These are phyloP conservation scores for Ciconia maguari DNA, from an alignment of 2,113 vertebrate genomes.

Conservation along the genomic window DNA sequence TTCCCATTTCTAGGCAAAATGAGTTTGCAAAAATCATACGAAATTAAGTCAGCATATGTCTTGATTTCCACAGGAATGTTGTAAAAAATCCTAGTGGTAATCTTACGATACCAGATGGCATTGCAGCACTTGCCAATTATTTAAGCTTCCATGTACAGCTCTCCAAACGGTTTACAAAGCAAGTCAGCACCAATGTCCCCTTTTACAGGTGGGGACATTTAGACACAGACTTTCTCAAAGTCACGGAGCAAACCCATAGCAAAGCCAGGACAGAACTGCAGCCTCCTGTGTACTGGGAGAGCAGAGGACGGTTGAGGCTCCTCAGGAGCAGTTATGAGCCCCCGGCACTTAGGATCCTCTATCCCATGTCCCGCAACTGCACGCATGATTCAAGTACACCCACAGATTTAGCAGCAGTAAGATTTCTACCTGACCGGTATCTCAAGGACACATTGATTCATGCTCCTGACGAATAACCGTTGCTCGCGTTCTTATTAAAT, in stretches of 20 bases:
- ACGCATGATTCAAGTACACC: rapidly evolving
- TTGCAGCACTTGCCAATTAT: not conserved
- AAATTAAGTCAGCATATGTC: constrained; percentile 2
- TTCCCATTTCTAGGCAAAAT: not conserved
- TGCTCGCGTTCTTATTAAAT: not conserved
- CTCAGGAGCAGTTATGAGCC: not conserved
- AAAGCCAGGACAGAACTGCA: not conserved
- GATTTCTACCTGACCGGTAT: not conserved
- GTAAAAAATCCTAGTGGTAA: not conserved
- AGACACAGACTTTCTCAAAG: not conserved
- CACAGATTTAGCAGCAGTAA: not conserved
- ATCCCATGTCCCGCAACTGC: not conserved
- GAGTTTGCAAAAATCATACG: not conserved
- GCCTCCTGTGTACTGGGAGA: not conserved
- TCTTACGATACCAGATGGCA: not conserved
- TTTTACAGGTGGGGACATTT: not conserved
- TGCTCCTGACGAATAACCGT: not conserved
- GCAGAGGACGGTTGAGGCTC: not conserved
- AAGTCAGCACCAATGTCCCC: not conserved
- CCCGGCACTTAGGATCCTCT: not conserved
- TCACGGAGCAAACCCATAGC: not conserved
- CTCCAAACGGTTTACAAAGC: not conserved
- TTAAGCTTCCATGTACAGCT: not conserved
- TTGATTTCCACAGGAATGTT: not conserved
- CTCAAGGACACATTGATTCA: not conserved